phyloP scores from a whole-genome alignment of 2,113 vertebrate genomes.

The Setophaga kirtlandii region DNA sequence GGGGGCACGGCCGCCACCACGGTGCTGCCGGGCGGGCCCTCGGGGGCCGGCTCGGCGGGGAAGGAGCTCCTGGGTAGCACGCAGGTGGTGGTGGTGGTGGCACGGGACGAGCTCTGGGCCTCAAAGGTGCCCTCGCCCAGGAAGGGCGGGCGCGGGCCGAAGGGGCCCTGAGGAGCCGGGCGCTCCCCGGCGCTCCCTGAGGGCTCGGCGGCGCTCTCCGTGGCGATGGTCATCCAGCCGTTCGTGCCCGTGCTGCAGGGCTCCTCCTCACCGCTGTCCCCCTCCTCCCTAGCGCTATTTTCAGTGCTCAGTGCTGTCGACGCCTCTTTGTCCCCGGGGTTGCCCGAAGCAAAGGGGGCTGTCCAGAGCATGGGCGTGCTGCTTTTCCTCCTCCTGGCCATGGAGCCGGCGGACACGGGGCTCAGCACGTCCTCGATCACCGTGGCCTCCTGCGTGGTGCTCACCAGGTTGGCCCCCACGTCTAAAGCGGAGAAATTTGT shows the following conservation, averaged over 20 bases:
- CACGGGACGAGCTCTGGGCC: accelerated
- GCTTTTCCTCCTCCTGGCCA: neutral
- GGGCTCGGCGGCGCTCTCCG: neutral
- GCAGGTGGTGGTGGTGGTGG: accelerated
- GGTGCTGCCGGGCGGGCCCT: neutral
- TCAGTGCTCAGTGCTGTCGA: accelerated
- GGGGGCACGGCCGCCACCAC: neutral
- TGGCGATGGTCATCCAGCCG: conserved; percentile 1
- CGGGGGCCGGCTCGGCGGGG: accelerated
- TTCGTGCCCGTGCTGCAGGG: neutral
- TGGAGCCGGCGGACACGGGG: neutral
- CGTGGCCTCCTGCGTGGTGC: neutral
- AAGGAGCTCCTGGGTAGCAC: neutral
- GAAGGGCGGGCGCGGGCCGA: neutral
- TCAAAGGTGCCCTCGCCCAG: neutral
- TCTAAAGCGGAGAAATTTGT: neutral
- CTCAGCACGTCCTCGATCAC: conserved; percentile 32
- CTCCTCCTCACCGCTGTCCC: neutral
- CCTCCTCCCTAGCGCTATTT: neutral
- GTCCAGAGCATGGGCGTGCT: neutral
- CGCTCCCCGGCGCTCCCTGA: neutral
- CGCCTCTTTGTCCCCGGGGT: neutral
- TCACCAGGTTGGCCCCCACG: conserved; percentile 12
- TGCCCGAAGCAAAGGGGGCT: accelerated
- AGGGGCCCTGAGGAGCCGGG: accelerated